Conservation (phyloP, 37 sponge, comb jelly and placozoan genomes). For the Diacarnus erythraeanus region DNA sequence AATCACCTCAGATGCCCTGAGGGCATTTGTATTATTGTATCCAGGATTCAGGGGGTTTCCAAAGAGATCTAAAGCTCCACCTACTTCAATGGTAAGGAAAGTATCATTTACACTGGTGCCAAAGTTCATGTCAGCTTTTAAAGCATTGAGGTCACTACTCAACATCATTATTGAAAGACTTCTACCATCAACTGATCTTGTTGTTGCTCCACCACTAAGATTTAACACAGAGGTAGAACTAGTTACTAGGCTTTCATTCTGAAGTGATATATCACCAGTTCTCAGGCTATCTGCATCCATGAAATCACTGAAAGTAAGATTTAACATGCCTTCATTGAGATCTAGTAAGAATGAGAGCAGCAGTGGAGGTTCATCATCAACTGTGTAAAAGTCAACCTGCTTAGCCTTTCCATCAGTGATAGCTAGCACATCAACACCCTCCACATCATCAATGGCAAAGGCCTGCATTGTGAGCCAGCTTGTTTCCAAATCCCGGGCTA, state of each 20-base stretch:
- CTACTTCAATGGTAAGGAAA: conserved; percentile 49
- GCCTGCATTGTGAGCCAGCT: conserved; percentile 92
- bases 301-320: conserved; percentile 78
- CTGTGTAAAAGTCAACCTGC: conserved; percentile 19
- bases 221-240: not conserved
- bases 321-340: conserved; percentile 46
- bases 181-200: conserved; percentile 40
- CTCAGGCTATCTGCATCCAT: conserved; percentile 43
- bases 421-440: conserved; percentile 78
- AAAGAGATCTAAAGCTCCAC: conserved; percentile 60
- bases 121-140: conserved; percentile 44
- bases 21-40: conserved; percentile 23
- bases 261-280: conserved; percentile 34
- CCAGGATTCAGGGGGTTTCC: conserved; percentile 53
- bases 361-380: conserved; percentile 57
- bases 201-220: conserved; percentile 48
- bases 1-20: conserved; percentile 57
- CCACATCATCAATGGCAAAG: conserved; percentile 89
- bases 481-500: conserved; percentile 51
- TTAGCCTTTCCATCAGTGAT: conserved; percentile 85
- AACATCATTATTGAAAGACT: conserved; percentile 46
- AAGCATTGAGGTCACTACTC: conserved; percentile 52
- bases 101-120: conserved; percentile 64
- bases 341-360: conserved; percentile 63
- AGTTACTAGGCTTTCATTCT: conserved; percentile 37